These are phyloP conservation scores for Ceratina australensis DNA, from an alignment of 1,140 invertebrate genomes.

Conservation along the genomic window DNA sequence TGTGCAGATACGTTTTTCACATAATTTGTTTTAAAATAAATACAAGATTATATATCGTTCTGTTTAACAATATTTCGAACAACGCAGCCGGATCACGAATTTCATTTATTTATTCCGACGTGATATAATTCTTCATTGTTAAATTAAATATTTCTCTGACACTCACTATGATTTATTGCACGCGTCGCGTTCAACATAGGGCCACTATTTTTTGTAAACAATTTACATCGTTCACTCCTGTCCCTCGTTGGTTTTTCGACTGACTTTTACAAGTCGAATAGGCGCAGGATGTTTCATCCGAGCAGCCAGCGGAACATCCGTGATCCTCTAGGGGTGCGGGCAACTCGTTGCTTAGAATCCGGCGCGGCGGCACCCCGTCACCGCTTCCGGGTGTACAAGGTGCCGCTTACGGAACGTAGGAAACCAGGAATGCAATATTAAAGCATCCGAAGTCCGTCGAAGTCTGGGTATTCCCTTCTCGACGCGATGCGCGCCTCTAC, in stretches of 20 bases:
- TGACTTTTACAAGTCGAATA: neutral
- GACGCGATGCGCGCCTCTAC: constrained; percentile 19
- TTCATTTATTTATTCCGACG: no score
- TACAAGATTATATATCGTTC: no score
- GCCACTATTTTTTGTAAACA: neutral
- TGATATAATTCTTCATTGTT: no score
- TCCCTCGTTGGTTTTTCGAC: neutral
- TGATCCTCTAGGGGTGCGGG: constrained; percentile 45
- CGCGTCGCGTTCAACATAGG: no score
- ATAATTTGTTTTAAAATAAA: no score
- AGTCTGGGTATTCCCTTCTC: constrained; percentile 64
- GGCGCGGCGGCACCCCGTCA: neutral
- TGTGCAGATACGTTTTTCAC: no score
- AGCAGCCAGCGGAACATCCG: constrained; percentile 37
- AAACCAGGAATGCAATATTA: constrained; percentile 73
- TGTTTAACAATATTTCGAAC: no score
- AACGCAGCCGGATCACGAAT: no score
- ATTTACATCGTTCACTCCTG: neutral
- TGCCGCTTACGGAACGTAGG: constrained; percentile 54
- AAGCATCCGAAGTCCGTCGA: constrained; percentile 66
- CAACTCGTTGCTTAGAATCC: constrained; percentile 33
- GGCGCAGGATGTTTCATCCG: constrained; percentile 17
- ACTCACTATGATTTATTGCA: no score
- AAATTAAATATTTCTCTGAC: no score
- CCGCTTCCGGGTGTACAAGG: constrained; percentile 35